A percentile compares a stretch with the other conserved stretches of the same genome.
Evolutionary conservation across 2,113 vertebrate genomes (phyloP).

Genomic region (Paramormyrops kingsleyae): DNA sequence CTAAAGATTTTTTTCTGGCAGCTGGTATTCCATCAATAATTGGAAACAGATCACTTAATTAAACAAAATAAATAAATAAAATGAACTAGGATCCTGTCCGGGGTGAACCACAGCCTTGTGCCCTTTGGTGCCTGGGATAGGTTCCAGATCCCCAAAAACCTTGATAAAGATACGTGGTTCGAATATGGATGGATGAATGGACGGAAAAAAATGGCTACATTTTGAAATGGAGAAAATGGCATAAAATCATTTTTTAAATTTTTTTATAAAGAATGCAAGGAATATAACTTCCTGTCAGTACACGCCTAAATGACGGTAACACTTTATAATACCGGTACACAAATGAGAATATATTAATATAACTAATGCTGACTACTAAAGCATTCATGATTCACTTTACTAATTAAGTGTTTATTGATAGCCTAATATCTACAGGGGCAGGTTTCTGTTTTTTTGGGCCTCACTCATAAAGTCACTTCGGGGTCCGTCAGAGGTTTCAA

Average conservation of each 20-base stretch:
- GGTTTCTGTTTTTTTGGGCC: too few relatives aligned
- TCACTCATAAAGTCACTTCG: too few relatives aligned
- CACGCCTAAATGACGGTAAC: too few relatives aligned
- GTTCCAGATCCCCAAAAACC: not conserved
- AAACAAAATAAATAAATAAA: not conserved
- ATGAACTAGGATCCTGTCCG: not conserved
- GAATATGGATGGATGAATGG: not conserved
- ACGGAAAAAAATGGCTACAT: not conserved
- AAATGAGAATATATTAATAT: too few relatives aligned
- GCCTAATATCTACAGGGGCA: too few relatives aligned
- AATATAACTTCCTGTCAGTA: not conserved
- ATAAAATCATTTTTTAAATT: not conserved
- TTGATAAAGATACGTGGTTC: not conserved
- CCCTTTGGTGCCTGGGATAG: not conserved
- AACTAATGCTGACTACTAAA: not conserved
- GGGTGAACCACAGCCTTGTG: not conserved
- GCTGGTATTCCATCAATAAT: not conserved
- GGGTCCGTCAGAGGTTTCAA: too few relatives aligned
- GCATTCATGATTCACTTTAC: too few relatives aligned
- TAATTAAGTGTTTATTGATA: too few relatives aligned
- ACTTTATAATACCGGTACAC: too few relatives aligned
- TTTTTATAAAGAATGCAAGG: not conserved
- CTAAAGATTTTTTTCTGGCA: not conserved
- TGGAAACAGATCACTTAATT: not conserved
- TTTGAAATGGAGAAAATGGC: not conserved